A percentile compares a stretch with the other conserved stretches of the same genome.
Evolutionary conservation across 2,888 invertebrate species (phyloP).

Genomic region (Pristionchus mayeri): DNA sequence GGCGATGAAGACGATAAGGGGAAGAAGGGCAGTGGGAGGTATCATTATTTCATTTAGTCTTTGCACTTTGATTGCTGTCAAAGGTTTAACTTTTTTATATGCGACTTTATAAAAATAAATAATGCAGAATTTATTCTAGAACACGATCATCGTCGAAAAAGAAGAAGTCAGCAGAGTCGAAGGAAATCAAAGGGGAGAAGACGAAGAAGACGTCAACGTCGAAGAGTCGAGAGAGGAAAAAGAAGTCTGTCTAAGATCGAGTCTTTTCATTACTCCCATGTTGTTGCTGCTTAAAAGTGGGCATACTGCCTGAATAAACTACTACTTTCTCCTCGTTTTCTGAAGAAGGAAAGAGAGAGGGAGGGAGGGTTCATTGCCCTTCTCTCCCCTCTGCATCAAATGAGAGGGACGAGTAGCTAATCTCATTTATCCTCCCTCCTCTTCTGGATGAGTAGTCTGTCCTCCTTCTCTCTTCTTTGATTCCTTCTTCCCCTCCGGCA

Average conservation of each 20-base stretch:
- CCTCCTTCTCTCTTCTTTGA: neutral
- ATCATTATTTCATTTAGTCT: neutral
- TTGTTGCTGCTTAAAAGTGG: neutral
- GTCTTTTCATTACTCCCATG: neutral
- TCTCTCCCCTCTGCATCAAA: neutral
- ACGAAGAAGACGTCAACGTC: constrained; percentile 23
- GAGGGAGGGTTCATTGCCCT: constrained; percentile 5
- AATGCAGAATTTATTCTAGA: neutral
- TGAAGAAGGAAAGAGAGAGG: neutral
- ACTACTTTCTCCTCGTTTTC: neutral
- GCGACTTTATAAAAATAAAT: neutral
- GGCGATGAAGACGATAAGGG: constrained; percentile 42
- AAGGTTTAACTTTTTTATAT: neutral
- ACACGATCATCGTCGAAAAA: constrained; percentile 22
- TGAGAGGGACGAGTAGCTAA: constrained; percentile 35
- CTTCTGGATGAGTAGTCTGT: constrained; percentile 32
- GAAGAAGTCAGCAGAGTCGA: constrained; percentile 1
- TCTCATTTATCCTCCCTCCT: constrained; percentile 35
- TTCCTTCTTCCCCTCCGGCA: neutral
- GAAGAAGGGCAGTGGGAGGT: constrained; percentile 41
- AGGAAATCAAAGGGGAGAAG: neutral
- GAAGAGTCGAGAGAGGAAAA: constrained; percentile 45
- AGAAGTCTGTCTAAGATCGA: neutral
- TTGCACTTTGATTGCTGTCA: neutral
- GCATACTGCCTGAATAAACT: constrained; percentile 7